Evolutionary conservation across 2,888 invertebrate genomes (phyloP).

Genomic region (Morinoia aosen): DNA sequence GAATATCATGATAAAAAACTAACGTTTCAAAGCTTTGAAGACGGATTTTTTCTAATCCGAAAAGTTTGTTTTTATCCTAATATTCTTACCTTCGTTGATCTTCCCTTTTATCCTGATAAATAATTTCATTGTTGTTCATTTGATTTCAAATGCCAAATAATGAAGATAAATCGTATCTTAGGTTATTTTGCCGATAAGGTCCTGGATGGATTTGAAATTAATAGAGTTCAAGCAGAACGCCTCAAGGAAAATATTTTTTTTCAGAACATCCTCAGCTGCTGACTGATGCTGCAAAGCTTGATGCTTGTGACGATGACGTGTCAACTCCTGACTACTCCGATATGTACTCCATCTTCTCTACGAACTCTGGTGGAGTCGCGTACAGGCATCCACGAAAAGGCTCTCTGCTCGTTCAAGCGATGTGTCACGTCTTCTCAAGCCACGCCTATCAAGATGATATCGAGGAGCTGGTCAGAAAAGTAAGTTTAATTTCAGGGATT

Average conservation of each 20-base stretch:
- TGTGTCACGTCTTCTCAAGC: constrained; percentile 64
- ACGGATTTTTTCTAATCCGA: no score
- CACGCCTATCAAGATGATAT: constrained; percentile 62
- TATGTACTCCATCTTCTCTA: constrained; percentile 66
- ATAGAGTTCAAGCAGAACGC: no score
- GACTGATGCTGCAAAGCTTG: neutral
- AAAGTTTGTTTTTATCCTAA: no score
- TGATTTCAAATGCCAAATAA: neutral
- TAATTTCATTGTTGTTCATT: no score
- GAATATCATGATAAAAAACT: no score
- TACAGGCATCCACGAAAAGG: constrained; percentile 62
- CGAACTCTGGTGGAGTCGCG: constrained; percentile 59
- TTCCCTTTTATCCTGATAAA: no score
- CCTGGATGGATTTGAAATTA: neutral
- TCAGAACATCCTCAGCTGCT: neutral
- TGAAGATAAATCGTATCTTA: neutral
- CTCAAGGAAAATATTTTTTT: no score
- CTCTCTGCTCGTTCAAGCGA: constrained; percentile 63
- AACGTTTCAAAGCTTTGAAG: no score
- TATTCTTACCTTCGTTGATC: no score
- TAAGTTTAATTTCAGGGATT: neutral
- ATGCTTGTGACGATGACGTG: neutral
- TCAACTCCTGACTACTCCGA: constrained; percentile 57
- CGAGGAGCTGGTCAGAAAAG: constrained; percentile 61
- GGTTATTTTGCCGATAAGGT: neutral